phyloP scores from a whole-genome alignment of 2,797 vertebrate species.

The Sardinella longiceps region DNA sequence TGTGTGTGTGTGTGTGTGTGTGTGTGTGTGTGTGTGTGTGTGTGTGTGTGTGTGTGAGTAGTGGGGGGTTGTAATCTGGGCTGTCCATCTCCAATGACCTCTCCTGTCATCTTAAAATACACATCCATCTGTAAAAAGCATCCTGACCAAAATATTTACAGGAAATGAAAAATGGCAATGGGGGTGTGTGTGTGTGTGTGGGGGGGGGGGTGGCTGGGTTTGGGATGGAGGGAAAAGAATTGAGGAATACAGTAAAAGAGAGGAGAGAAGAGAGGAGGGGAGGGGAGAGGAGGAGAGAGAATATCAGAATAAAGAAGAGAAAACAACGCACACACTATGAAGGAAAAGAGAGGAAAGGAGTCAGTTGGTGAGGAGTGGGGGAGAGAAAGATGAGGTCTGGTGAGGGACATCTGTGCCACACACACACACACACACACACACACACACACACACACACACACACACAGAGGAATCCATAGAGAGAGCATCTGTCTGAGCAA shows the following conservation, averaged over 20 bases:
- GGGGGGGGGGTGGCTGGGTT: not conserved
- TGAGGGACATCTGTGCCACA: not conserved
- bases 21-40: not conserved
- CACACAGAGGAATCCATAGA: not conserved
- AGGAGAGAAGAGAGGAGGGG: not conserved
- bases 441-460: not conserved
- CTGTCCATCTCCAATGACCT: conserved; percentile 55
- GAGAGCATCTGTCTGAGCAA: not conserved
- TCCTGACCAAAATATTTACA: conserved; percentile 64
- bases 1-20: not conserved
- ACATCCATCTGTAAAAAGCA: conserved; percentile 57
- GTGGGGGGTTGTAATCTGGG: conserved; percentile 44
- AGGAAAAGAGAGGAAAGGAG: not conserved
- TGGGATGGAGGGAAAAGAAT: not conserved
- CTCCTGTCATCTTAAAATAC: conserved; percentile 55
- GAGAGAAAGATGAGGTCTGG: not conserved
- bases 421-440: not conserved
- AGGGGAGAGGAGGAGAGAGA: not conserved
- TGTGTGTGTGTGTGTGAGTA: not conserved
- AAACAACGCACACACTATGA: not conserved
- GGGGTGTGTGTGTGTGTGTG: not conserved
- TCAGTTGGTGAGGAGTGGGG: not conserved
- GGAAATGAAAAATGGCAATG: conserved; percentile 49
- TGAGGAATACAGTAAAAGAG: not conserved
- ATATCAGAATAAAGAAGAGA: not conserved